Percentiles rank a stretch among this genome's conserved stretches.
Evolutionary conservation across 1,140 invertebrate genomes (phyloP).

Genomic region (Listronotus bonariensis): DNA sequence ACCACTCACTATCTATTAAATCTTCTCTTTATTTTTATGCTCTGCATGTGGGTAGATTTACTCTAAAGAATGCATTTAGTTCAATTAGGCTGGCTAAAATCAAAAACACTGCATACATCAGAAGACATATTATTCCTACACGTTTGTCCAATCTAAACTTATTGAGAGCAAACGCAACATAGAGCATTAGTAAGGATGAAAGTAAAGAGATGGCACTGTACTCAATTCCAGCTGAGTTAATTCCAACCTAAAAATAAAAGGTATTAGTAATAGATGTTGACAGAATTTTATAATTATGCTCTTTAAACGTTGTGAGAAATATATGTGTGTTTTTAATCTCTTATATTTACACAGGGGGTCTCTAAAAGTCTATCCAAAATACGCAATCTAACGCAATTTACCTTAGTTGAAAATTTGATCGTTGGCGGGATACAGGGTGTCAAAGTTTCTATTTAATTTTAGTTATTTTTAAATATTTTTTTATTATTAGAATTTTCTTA

Average conservation of each 20-base stretch:
- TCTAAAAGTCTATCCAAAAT: too few species aligned
- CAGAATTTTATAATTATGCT: neutral
- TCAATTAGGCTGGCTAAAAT: constrained; percentile 82
- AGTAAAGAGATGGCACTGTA: constrained; percentile 82
- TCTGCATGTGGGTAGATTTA: constrained; percentile 79
- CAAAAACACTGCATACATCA: constrained; percentile 79
- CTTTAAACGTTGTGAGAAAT: too few species aligned
- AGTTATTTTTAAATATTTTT: too few species aligned
- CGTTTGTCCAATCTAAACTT: constrained; percentile 79
- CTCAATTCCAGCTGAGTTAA: constrained; percentile 80
- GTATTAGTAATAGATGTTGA: neutral
- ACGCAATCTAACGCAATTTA: too few species aligned
- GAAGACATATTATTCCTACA: constrained; percentile 74
- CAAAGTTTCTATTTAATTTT: too few species aligned
- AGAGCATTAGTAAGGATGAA: constrained; percentile 77
- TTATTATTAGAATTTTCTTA: too few species aligned
- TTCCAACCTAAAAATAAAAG: constrained; percentile 55
- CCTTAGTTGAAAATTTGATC: too few species aligned
- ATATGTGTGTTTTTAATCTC: too few species aligned
- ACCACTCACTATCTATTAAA: neutral
- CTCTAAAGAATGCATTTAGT: constrained; percentile 83
- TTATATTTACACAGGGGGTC: too few species aligned
- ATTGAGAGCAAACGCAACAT: constrained; percentile 74
- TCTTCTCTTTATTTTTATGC: constrained; percentile 38
- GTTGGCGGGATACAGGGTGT: too few species aligned